These are phyloP conservation scores for Mastomys coucha DNA, from an alignment of 2,113 vertebrate species.

Conservation along the genomic window DNA sequence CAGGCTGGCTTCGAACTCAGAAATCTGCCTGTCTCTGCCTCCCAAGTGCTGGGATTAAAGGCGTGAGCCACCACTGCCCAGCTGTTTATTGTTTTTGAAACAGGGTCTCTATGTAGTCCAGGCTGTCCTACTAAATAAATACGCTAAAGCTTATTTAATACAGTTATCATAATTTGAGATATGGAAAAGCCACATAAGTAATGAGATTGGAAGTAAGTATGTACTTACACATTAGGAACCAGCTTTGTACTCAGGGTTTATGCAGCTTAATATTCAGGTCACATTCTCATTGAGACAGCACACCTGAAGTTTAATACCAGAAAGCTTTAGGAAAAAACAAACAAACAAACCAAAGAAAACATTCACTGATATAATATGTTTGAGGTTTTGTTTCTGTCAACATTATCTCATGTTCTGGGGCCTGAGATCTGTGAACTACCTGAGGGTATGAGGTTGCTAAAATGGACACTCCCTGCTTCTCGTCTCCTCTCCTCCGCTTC, in stretches of 20 bases:
- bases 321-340: neutral
- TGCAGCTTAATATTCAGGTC: neutral
- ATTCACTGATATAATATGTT: neutral
- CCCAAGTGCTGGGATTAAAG: too few species aligned
- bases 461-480: neutral
- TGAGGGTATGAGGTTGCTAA: neutral
- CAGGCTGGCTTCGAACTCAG: too few species aligned
- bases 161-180: neutral
- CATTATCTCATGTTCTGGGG: neutral
- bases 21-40: too few species aligned
- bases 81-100: neutral
- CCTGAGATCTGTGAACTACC: neutral
- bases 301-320: neutral
- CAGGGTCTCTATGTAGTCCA: neutral
- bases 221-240: neutral
- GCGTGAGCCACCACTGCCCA: too few species aligned
- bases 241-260: neutral
- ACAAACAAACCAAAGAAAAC: neutral
- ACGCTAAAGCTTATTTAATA: neutral
- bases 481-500: neutral
- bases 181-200: conserved; percentile 8
- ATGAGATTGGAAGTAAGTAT: neutral
- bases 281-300: neutral
- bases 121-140: too few species aligned
- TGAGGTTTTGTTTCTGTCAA: conserved; percentile 25